Base-by-base conservation (phyloP, 2,797 vertebrate genomes). In the Limosa lapponica region DNA sequence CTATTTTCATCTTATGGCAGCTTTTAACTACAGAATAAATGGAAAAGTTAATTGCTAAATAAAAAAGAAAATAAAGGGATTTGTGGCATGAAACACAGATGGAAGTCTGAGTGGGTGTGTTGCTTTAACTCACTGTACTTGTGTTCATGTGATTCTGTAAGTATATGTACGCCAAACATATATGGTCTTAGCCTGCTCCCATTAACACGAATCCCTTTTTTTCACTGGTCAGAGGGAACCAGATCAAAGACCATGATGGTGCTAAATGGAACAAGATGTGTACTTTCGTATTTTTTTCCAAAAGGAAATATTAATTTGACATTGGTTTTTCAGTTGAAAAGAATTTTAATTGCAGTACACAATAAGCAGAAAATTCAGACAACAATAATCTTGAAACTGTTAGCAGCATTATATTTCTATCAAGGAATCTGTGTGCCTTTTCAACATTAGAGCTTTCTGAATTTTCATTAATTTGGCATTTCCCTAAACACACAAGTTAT, bases 401-500 rank as follows among this genome's bases (percentile, higher is more conserved):
- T 87, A 93, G 87, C 91, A 94, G 94, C 86, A 81, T 92, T 96
- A 65, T 93, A 70, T 91, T 94, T 96, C 94, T 95, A 75, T 95
- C 90, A 91, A 96, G 95, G 94, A 96, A 70, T 95, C 10, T 34
- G 79, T 69, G 82, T 2, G 90, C 84, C 67, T 95, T 95, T 93
- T 93, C 93, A 95, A 95, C 95, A 97, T 96, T 96, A 96, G 92
- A 96, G 93, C 84, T 81, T 96, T 93, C 97, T 96, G 94, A 96
- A 97, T 97, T 96, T 97, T 97, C 95, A 96, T 95, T 94, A 94
- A 96, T 95, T 95, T 96, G 95, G 95, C 91, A 91, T 96, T 97
- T 96, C 93, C 87, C 94, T 97, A 22, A 93, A 96, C 92, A 96
- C 88, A 97, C 82, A 44, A 94, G 95, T 96, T 96, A 96, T 97